Base-by-base conservation (phyloP, 2,797 vertebrate species). In the Petrocephalus schoutedeni region DNA sequence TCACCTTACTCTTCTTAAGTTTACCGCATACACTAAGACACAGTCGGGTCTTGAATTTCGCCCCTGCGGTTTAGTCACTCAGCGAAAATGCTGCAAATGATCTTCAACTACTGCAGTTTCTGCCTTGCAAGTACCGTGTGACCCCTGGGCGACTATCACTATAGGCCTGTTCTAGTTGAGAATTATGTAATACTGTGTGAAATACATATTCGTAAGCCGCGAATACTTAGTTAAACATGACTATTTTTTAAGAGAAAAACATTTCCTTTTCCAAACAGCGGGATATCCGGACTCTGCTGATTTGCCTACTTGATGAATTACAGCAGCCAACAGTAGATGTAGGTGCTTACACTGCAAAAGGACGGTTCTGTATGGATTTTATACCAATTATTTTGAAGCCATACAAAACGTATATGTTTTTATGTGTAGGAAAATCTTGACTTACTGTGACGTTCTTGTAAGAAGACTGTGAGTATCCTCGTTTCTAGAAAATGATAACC, bases 251-350 rank as follows among this genome's bases (percentile, higher is more conserved):
- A 32, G 1, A 49, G 74, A 49, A 80, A n/a, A 80, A 49, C 4
- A 80, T 45, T 49, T 45, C 36, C 41, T n/a, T 80, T 80, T 80
- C 41, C 74, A 8, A 80, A 71, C 32, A 71, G 32, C 32, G 67
- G 32, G 32, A 74, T 74, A 41, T 74, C 67, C 32, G 32, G 32
- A 41, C 67, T 80, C 41, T 19, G 16, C 36, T 45, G 41, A 80
- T 80, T 80, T 80, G 74, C 36, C 74, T 80, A 49, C 36, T 80
- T 80, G 74, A 80, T 80, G 19, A 80, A 80, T 80, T 49, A 80
- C 8, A 80, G 74, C 41, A 80, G 41, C 36, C 74, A 80, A 21
- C 74, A 49, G 74, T 10, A 49, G 74, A 80, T 80, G 41, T 45
- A 80, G 49, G 2, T 49, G 74, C 74, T 80, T 49, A 80, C 74